Conservation (phyloP, 2,888 invertebrate species). For the Epistrophella euchroma region DNA sequence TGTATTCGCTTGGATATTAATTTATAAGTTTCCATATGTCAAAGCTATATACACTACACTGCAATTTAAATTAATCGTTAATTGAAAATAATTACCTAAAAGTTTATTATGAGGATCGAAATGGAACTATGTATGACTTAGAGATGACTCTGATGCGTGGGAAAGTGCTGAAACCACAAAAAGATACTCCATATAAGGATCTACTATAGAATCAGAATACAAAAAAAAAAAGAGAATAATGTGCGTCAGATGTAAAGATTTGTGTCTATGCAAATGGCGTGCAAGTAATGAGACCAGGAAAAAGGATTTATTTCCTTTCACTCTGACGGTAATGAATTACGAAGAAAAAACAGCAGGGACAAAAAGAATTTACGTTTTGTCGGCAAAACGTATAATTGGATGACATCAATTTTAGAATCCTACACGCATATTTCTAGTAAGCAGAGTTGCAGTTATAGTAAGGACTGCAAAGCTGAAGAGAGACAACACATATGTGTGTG, state of each 20-base stretch:
- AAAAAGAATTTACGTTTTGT: conserved; percentile 60
- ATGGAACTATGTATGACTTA: neutral
- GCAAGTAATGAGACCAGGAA: conserved; percentile 67
- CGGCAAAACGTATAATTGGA: conserved; percentile 69
- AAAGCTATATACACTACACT: neutral
- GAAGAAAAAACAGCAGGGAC: conserved; percentile 22
- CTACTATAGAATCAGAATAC: conserved; percentile 29
- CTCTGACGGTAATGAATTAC: conserved; percentile 56
- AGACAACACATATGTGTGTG: neutral
- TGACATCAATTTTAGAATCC: conserved; percentile 65
- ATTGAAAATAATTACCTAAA: neutral
- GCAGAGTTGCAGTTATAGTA: neutral
- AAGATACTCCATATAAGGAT: conserved; percentile 7
- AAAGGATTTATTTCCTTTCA: conserved; percentile 69
- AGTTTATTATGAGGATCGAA: neutral
- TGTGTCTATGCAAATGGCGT: conserved; percentile 68
- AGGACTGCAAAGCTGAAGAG: neutral
- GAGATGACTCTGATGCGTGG: conserved; percentile 1
- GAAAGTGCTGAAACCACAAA: conserved; percentile 19
- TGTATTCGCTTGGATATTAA: no score
- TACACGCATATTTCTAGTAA: conserved; percentile 54
- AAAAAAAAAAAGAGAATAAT: conserved; percentile 57
- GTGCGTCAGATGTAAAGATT: conserved; percentile 68
- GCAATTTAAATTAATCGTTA: conserved; percentile 1
- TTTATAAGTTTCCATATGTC: neutral